Base-by-base conservation (phyloP, 2,888 invertebrate species). In the Amiota minor region DNA sequence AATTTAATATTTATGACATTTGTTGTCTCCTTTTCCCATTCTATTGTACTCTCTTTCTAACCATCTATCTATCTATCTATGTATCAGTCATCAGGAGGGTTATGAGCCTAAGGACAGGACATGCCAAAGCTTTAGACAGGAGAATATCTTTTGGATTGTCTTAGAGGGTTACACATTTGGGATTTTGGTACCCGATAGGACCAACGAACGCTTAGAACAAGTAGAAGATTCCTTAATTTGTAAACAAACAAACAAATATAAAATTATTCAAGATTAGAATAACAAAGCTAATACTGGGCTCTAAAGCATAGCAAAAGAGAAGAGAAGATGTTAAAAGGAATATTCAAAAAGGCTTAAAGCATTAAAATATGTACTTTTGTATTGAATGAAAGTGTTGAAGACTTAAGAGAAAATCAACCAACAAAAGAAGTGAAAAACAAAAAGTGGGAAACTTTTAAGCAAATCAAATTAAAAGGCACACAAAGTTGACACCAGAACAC, bases 1-100 rank as follows among this genome's bases (percentile, higher is more conserved):
- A 79, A 83, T 85, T 86, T 85, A 77, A 81, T 77, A 85, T 86
- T 77, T 80, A 82, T 86, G 82, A 83, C 77, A 62, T 45, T 45
- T 59, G 59, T 23, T 18, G 35, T 35, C 35, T 35, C 35, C 6
- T 23, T 23, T 23, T 3, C 23, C 23, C 23, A 23, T 23, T 2
- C 23, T 23, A 23, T 2, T 23, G 23, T 3, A 23, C 23, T 23
- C 23, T 23, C 23, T 23, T 35, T 35, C 35, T 35, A 35, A 6
- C 35, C 35, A 35, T 6, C 35, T 35, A 35, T 35, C 35, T 35
- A 35, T 35, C 35, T 35, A 8, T 35, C 55, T 20, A 20, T 10
- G 59, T 8, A 16, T 16, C 2, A 16, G 2, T 6, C 4, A n/a
- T n/a, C n/a, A n/a, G 56, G 20, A 16, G 59, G 12, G 59, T 59